Evolutionary conservation across 2,797 vertebrate genomes (phyloP), one percentile per base, ranked within the genome.

Genomic region (Dendrocincla tyrannina): DNA sequence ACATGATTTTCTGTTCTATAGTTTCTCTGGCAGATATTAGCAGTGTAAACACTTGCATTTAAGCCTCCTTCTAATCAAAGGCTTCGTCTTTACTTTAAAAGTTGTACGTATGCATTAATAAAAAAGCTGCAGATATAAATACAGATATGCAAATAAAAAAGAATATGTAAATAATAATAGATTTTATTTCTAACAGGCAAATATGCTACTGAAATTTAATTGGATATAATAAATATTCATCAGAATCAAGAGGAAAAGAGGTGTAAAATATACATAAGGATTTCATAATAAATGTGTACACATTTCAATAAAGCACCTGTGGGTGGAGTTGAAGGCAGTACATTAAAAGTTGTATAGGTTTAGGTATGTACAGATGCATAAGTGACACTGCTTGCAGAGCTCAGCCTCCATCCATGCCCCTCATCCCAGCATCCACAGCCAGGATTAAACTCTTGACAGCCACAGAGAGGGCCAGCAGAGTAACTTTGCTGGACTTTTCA

Each of bases 161-260:
- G 25, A 53, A 47, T 46, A 85, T 32, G 53, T 80, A 93, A 95
- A 91, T 81, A 89, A 92, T 50, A 86, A 76, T 86, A 78, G 75
- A 75, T 73, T 87, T 80, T 50, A 62, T 56, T 91, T 92, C 85
- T 35, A 37, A 89, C 83, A 78, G 47, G 62, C 50, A 95, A 94
- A 79, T 73, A 84, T 4, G 52, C 66, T 37, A 84, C 50, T 84
- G 69, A 88, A 91, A 91, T 78, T 81, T 94, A 94, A 94, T 66
- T 91, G 42, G 73, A 10, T 46, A 18, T 12, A 88, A 92, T 85
- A 93, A 96, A 93, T 91, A 92, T 89, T 94, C 82, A 92, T 81
- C 32, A 73, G 70, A 93, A 86, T 59, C 58, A 84, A 64, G 66
- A 59, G 69, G 58, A 39, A 92, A 68, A 76, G 62, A 67, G 41